A percentile compares a stretch with the other conserved stretches of the same genome.
phyloP scores from a whole-genome alignment of 2,888 invertebrate genomes.

The Drosophila subquinaria region DNA sequence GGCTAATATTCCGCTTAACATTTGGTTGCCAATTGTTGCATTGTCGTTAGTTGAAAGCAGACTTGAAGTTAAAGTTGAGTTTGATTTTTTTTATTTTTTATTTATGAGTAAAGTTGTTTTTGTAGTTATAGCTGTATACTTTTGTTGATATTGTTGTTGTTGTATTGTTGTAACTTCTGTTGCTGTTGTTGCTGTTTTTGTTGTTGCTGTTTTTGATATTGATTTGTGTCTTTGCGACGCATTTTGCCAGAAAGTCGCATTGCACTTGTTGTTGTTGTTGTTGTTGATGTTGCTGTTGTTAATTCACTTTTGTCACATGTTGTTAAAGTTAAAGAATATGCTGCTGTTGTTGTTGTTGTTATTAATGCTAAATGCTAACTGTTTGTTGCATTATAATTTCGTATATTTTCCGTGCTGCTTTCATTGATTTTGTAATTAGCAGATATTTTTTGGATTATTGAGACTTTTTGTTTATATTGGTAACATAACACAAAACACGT shows the following conservation, averaged over 20 bases:
- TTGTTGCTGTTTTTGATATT: constrained; percentile 32
- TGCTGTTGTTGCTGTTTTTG: constrained; percentile 15
- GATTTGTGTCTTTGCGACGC: constrained; percentile 34
- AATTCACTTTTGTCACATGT: constrained; percentile 38
- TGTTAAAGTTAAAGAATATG: neutral
- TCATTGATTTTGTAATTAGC: constrained; percentile 56
- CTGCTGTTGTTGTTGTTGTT: constrained; percentile 10
- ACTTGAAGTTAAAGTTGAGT: constrained; percentile 4
- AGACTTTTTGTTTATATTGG: constrained; percentile 16
- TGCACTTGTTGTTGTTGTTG: constrained; percentile 9
- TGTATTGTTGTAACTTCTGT: constrained; percentile 19
- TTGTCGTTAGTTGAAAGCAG: constrained; percentile 12
- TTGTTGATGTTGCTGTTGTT: constrained; percentile 4
- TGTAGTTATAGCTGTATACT: constrained; percentile 1
- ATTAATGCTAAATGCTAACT: constrained; percentile 25
- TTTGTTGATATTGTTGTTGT: constrained; percentile 10
- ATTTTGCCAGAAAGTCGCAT: constrained; percentile 32
- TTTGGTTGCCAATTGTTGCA: constrained; percentile 54
- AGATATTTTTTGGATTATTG: constrained; percentile 38
- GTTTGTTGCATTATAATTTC: constrained; percentile 38
- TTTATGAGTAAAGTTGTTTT: constrained; percentile 2
- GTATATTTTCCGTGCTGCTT: constrained; percentile 25
- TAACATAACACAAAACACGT: constrained; percentile 16
- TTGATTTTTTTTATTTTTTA: neutral
- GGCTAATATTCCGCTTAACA: constrained; percentile 31